Base-by-base conservation (phyloP, 2,113 vertebrate genomes). In the Pollachius pollachius region DNA sequence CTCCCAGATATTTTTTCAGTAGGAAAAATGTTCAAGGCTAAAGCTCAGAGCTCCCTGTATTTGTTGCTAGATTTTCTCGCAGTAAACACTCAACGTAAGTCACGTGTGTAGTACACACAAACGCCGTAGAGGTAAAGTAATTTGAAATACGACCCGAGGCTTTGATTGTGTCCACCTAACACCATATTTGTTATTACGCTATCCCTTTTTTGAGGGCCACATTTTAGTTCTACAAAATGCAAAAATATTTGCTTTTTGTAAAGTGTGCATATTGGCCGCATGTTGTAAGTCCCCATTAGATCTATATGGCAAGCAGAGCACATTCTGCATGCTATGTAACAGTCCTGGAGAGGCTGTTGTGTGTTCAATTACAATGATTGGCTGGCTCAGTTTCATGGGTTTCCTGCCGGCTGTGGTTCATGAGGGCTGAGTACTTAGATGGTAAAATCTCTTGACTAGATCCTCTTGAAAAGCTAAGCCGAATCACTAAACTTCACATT, bases 301-400 rank as follows among this genome's bases (percentile, higher is more conserved):
- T 34, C 30, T 48, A 48, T 9, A 48, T 48, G 41, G 41, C 30
- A 34, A 48, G 9, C 12, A 12, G 41, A 48, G 11, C 41, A 12
- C 8, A 48, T 48, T 48, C 41, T 48, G 41, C 12, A 48, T 48
- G 41, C 41, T 13, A 13, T 48, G 41, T 13, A 48, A 48, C 41
- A 48, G 41, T 48, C 41, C 41, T 48, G 41, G 41, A 9, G 41
- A 48, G 41, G 41, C 41, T 48, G 41, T 1, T 13, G 7, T 48
- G 41, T 9, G 8, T 48, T 48, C 2, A 48, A 48, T 48, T 9
- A 13, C 2, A 48, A 48, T 9, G 12, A 48, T 48, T 48, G 64
- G 62, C 65, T 71, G 70, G 70, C 66, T 74, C 48, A 54, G 83
- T 67, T 77, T 84, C 81, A 67, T 75, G 64, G 62, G 56, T 63